Base-by-base conservation (phyloP, 2,888 invertebrate species). In the Athripsodes cinereus region DNA sequence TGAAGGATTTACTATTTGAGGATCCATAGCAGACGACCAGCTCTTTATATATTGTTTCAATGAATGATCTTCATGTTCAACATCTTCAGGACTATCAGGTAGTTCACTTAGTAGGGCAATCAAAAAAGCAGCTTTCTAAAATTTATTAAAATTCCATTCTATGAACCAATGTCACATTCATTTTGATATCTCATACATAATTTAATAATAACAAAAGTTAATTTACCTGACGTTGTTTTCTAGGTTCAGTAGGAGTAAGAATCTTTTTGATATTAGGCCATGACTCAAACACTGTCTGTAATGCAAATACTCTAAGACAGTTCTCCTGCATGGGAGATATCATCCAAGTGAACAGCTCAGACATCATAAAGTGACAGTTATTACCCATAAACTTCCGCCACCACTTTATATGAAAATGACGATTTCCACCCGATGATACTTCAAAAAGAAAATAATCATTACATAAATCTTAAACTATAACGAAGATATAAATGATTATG, bases 331-430 rank as follows among this genome's bases (percentile, higher is more conserved):
- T 22, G 51, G 71, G 64, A 1, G 63, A 60, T 8, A 64, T 55
- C n/a, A 64, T 70, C 78, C 77, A 78, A 69, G 72, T 72, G 67
- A 73, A 70, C 69, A 75, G 67, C 67, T 74, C 72, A 65, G 69
- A 69, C 65, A 76, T 71, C 64, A 70, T 67, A 35, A 61, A 62
- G 65, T 65, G 68, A 71, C 72, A 73, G 60, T 68, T 69, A 55
- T 69, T 67, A 62, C 55, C 52, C 31, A 55, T 47, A 26, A 22
- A 18, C 22, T 47, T 47, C 67, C 22, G 52, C 61, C 74, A 73
- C 72, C 74, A 72, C 64, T 69, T 69, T 20, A 69, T 65, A 6
- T 71, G 68, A 16, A 65, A 22, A 1, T 62, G 62, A n/a, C 66
- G 58, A 46, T 58, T 44, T 18, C 68, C 51, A 6, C 53, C 71